phyloP scores from a whole-genome alignment of 1,140 invertebrate genomes.

The Ridgeia piscesae region DNA sequence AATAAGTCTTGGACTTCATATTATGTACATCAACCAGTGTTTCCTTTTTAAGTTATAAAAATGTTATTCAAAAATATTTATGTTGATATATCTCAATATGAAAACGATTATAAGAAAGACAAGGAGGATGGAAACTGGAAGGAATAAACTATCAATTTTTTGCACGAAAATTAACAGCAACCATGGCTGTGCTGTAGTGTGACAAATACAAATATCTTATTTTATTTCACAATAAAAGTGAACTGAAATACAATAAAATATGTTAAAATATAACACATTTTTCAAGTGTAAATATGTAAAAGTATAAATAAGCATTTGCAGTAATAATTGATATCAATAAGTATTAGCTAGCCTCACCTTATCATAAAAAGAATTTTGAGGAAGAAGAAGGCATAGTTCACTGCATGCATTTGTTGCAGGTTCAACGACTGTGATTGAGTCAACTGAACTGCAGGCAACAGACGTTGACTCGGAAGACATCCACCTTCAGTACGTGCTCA shows the following conservation, averaged over 20 bases:
- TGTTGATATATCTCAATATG: neutral
- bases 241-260: too few relatives aligned
- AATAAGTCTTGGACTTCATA: neutral
- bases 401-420: constrained; percentile 8
- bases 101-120: neutral
- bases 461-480: constrained; percentile 52
- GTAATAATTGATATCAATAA: neutral
- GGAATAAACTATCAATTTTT: too few relatives aligned
- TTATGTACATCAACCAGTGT: neutral
- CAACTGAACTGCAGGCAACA: constrained; percentile 39
- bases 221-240: too few relatives aligned
- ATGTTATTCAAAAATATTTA: neutral
- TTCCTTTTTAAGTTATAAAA: neutral
- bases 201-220: too few relatives aligned
- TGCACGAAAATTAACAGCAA: too few relatives aligned
- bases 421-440: constrained; percentile 23
- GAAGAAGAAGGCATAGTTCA: neutral
- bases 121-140: too few relatives aligned
- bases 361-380: neutral
- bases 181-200: too few relatives aligned
- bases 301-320: too few relatives aligned
- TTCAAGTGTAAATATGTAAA: too few relatives aligned
- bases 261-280: too few relatives aligned
- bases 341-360: neutral
- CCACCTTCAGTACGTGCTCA: constrained; percentile 45